A percentile compares a stretch with the other conserved stretches of the same genome.
These are phyloP conservation scores for Eriosoma lanigerum DNA, from an alignment of 1,140 invertebrate genomes.

Conservation along the genomic window DNA sequence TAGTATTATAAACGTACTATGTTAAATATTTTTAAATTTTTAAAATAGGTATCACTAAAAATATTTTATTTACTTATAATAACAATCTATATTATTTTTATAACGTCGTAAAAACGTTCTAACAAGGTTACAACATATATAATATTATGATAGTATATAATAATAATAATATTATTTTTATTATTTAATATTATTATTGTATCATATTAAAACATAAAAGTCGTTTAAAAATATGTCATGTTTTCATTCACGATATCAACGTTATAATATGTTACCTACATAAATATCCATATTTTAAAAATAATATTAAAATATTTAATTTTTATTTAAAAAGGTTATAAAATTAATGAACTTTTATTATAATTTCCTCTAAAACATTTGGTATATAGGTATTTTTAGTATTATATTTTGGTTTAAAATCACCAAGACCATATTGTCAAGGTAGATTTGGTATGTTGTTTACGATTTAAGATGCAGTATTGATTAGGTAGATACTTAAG, in stretches of 20 bases:
- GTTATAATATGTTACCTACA: neutral
- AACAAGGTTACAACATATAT: neutral
- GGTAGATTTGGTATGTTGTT: too few species aligned
- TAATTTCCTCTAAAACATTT: too few species aligned
- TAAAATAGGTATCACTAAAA: neutral
- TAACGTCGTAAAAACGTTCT: slow-evolving; percentile 11
- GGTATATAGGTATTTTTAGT: too few species aligned
- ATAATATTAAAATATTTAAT: neutral
- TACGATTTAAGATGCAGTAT: too few species aligned
- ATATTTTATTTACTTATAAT: neutral
- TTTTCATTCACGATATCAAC: neutral
- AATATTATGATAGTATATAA: neutral
- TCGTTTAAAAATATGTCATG: neutral
- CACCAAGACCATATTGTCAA: too few species aligned
- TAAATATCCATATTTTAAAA: neutral
- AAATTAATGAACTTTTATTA: neutral
- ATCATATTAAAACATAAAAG: neutral
- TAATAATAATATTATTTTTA: neutral
- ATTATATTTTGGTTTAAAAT: too few species aligned
- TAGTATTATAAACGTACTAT: neutral
- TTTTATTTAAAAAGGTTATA: neutral
- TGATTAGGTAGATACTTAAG: too few species aligned
- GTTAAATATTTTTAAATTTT: slow-evolving; percentile 1
- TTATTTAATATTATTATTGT: neutral
- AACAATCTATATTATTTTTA: neutral